Evolutionary conservation across 2,797 vertebrate genomes (phyloP).

Genomic region (Sternotherus odoratus): DNA sequence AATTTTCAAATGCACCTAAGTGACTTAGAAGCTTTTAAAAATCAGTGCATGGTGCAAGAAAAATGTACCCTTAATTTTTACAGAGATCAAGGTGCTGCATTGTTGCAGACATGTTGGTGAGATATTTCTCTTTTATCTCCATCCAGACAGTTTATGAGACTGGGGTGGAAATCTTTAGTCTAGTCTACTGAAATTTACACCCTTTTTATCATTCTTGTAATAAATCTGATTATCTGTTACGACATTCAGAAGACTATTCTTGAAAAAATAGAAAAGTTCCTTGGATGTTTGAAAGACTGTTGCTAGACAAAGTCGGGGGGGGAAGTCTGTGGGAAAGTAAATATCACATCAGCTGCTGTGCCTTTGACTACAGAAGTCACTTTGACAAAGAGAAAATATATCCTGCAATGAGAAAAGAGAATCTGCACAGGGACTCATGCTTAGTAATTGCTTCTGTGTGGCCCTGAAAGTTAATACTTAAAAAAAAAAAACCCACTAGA

Average conservation of each 20-base stretch:
- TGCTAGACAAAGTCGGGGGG: background rate
- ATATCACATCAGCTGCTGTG: background rate
- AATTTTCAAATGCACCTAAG: background rate
- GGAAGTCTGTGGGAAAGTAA: background rate
- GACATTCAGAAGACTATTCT: background rate
- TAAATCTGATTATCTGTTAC: too few relatives aligned
- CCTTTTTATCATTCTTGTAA: too few relatives aligned
- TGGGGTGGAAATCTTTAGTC: too few relatives aligned
- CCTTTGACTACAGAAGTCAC: background rate
- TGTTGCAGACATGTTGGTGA: too few relatives aligned
- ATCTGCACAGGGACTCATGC: background rate
- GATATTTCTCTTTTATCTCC: too few relatives aligned
- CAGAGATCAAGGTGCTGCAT: too few relatives aligned
- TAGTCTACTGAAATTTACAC: too few relatives aligned
- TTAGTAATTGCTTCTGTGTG: background rate
- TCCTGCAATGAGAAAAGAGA: background rate
- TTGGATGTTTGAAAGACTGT: background rate
- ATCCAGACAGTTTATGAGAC: too few relatives aligned
- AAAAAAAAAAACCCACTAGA: background rate
- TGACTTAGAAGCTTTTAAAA: background rate
- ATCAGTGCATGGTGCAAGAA: background rate
- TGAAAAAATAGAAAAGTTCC: background rate
- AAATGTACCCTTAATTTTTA: background rate
- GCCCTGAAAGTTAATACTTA: background rate
- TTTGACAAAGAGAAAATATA: background rate